Percentiles rank a stretch among this genome's conserved stretches.
These are phyloP conservation scores for Yponomeuta sedellus DNA, from an alignment of 2,888 invertebrate species.

Conservation along the genomic window DNA sequence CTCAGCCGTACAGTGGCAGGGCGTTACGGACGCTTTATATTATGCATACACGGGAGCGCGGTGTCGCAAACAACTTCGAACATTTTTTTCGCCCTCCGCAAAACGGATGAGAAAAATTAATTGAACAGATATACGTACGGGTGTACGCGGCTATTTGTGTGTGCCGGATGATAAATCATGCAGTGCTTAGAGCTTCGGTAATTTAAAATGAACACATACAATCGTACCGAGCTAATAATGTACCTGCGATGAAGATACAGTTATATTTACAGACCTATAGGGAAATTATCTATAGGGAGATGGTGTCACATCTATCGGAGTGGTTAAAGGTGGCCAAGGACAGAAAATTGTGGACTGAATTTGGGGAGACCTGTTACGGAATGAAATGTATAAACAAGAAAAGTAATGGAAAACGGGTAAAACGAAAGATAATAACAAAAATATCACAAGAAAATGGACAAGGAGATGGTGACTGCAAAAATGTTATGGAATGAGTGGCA, in stretches of 20 bases:
- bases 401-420: no score
- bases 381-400: no score
- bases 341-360: no score
- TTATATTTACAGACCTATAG: no score
- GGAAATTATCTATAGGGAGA: no score
- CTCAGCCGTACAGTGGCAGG: constrained; percentile 67
- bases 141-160: constrained; percentile 16
- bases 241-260: neutral
- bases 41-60: constrained; percentile 59
- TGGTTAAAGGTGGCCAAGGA: no score
- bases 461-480: no score
- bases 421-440: no score
- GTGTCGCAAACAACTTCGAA: constrained; percentile 39
- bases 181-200: constrained; percentile 27
- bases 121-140: constrained; percentile 34
- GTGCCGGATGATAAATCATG: constrained; percentile 30
- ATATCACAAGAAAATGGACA: no score
- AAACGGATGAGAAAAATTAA: constrained; percentile 45
- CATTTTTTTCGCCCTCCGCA: constrained; percentile 18
- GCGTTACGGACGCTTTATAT: constrained; percentile 58
- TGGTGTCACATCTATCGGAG: no score
- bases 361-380: no score
- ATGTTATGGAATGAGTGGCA: no score
- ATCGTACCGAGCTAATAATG: neutral
- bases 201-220: neutral